phyloP scores from a whole-genome alignment of 2,113 vertebrate species.

The Anser cygnoides region DNA sequence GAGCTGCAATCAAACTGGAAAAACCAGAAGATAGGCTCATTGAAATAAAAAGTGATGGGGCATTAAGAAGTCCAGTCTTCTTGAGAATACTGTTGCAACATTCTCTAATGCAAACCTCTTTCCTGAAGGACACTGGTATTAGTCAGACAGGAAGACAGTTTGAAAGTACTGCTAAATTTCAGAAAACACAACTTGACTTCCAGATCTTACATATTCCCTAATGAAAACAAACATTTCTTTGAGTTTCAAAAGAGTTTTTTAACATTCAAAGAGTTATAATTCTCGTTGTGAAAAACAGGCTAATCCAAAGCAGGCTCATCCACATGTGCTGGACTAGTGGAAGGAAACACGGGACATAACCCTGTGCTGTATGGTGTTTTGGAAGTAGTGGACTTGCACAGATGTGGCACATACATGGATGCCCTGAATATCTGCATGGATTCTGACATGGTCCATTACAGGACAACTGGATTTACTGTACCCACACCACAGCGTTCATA shows the following conservation, averaged over 20 bases:
- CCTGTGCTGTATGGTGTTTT: not conserved
- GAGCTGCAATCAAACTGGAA: not conserved
- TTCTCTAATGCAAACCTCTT: not conserved
- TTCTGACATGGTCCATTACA: not conserved
- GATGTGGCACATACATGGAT: not conserved
- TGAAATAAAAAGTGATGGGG: not conserved
- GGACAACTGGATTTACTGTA: not conserved
- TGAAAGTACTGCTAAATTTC: not conserved
- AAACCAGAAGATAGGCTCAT: not conserved
- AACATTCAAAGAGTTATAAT: not conserved
- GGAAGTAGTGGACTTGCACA: not conserved
- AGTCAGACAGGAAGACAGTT: not conserved
- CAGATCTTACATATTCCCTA: not conserved
- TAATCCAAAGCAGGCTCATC: not conserved
- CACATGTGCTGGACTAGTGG: fast-evolving
- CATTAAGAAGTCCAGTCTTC: not conserved
- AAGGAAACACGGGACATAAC: not conserved
- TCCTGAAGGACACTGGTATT: not conserved
- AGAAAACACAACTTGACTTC: not conserved
- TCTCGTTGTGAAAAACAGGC: not conserved
- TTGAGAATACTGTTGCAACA: not conserved
- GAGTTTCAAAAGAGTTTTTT: not conserved
- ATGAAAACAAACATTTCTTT: not conserved
- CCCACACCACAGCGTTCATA: not conserved
- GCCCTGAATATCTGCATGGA: not conserved